phyloP scores from a whole-genome alignment of 2,888 invertebrate genomes.

The Monoplex corrugatus region DNA sequence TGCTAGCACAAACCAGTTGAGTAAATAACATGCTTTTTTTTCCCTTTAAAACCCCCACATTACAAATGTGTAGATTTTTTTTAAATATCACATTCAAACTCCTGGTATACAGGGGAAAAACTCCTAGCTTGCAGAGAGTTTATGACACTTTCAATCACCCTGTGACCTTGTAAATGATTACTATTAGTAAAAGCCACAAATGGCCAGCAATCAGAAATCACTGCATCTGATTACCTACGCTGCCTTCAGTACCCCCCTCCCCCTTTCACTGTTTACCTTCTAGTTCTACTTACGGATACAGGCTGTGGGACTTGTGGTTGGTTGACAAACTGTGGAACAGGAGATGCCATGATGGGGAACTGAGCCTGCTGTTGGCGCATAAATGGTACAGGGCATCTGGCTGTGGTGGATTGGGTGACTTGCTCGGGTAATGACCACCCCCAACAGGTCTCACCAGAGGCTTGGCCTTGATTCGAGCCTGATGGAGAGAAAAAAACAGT shows the following conservation, averaged over 20 bases:
- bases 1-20: too few species aligned
- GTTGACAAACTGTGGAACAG: slow-evolving; percentile 56
- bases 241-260: not conserved
- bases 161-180: too few species aligned
- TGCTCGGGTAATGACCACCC: slow-evolving; percentile 81
- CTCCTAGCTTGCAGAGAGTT: too few species aligned
- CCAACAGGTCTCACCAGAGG: slow-evolving; percentile 85
- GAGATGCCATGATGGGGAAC: slow-evolving; percentile 45
- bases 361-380: slow-evolving; percentile 81
- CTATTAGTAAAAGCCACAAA: too few species aligned
- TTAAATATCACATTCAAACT: too few species aligned
- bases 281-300: slow-evolving; percentile 23
- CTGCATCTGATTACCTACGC: too few species aligned
- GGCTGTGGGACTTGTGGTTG: slow-evolving; percentile 65
- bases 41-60: too few species aligned
- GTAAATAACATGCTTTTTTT: too few species aligned
- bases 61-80: too few species aligned
- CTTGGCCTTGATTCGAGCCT: slow-evolving; percentile 91
- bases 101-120: too few species aligned
- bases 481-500: slow-evolving; percentile 51
- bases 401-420: slow-evolving; percentile 64
- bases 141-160: too few species aligned
- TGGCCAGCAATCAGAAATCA: too few species aligned
- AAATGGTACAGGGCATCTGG: slow-evolving; percentile 60
- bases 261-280: not conserved